Conservation (phyloP, 2,113 vertebrate species). For the Piliocolobus tephrosceles region DNA sequence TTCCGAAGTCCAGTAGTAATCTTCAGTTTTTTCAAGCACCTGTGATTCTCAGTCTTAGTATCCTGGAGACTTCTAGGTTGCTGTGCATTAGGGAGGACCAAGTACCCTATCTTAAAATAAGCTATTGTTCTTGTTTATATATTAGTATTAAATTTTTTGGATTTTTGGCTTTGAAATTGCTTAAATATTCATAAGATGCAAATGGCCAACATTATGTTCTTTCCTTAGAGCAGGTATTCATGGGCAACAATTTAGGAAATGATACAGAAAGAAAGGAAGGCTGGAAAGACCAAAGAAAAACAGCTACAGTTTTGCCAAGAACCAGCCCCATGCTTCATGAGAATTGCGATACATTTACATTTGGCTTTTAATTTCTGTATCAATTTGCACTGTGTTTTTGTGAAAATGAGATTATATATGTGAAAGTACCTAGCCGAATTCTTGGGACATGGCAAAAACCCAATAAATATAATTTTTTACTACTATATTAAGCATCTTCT, state of each 20-base stretch:
- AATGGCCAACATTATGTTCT: slow-evolving; percentile 5
- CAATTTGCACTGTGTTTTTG: slow-evolving; percentile 55
- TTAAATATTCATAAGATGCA: slow-evolving; percentile 67
- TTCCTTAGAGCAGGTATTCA: slow-evolving; percentile 48
- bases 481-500: slow-evolving; percentile 62
- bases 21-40: background rate
- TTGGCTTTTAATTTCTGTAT: slow-evolving; percentile 65
- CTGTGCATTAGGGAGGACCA: background rate
- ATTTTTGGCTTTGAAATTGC: slow-evolving; percentile 4
- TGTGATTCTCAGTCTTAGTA: background rate
- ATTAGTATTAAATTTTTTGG: slow-evolving; percentile 41
- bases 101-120: slow-evolving; percentile 24
- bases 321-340: slow-evolving; percentile 16
- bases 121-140: slow-evolving; percentile 26
- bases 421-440: slow-evolving; percentile 52
- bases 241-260: slow-evolving; percentile 45
- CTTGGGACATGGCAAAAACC: slow-evolving; percentile 49
- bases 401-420: slow-evolving; percentile 64
- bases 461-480: slow-evolving; percentile 59
- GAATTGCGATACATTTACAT: slow-evolving; percentile 50
- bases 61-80: background rate
- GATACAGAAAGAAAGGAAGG: slow-evolving; percentile 5
- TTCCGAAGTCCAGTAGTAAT: background rate
- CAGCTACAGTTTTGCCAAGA: slow-evolving; percentile 36
- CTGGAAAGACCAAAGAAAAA: slow-evolving; percentile 57